Evolutionary conservation across 2,888 invertebrate species (phyloP), one percentile per base, ranked within the genome.

Genomic region (Hemicrepidius hirtus): DNA sequence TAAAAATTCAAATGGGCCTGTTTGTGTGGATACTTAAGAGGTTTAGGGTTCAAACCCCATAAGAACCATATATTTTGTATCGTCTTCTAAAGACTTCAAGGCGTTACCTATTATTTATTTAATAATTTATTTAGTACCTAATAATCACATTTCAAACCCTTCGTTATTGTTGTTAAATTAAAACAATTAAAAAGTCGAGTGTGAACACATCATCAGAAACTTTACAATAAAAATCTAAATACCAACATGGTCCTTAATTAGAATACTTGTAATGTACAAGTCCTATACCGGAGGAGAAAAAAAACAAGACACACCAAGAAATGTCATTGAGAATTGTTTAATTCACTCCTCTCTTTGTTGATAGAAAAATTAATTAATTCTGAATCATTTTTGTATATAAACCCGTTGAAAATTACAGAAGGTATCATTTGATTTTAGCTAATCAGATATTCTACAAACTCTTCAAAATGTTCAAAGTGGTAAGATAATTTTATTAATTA

Each of bases 401-500:
- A 40, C 59, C 21, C 0, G n/a, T 1, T n/a, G 20, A 7, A n/a
- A 9, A 7, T 4, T 28, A 1, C 37, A 21, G 9, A 40, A 18
- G 40, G 18, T 16, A 59, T 59, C 20, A 40, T 37, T 59, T 59
- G 59, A 40, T 59, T 40, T 10, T 35, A 20, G 40, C 21, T 0
- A 21, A 40, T 40, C 59, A 59, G 21, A 59, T 59, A 59, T 28
- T 12, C 9, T 21, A 2, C 5, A 2, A 24, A 24, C 24, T 24
- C 37, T 37, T 40, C 72, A 77, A 76, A 71, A 78, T 78, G 78
- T 78, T 74, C 75, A 77, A 77, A 74, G 53, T 74, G 57, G 78
- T 78, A 76, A 77, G 76, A 71, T 28, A 59, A 35, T 4, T 40
- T 66, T 24, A 5, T 24, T n/a, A n/a, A n/a, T n/a, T n/a, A n/a